phyloP scores from a whole-genome alignment of 2,888 invertebrate species.

The Agrochola lota region DNA sequence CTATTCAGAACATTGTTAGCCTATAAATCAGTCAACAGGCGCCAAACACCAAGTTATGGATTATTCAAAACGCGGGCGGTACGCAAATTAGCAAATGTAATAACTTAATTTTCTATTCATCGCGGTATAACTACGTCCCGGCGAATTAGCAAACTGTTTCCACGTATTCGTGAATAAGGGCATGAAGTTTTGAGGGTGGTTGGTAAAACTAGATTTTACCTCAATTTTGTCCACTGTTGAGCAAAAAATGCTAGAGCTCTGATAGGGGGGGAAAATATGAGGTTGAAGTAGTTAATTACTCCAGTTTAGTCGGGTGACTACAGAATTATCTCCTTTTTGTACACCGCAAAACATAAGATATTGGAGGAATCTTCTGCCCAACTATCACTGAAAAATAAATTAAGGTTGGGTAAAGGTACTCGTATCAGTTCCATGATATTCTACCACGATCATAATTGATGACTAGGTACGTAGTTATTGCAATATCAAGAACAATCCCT shows the following conservation, averaged over 20 bases:
- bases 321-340: neutral
- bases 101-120: slow-evolving; percentile 66
- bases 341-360: no score
- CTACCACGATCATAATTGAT: neutral
- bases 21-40: slow-evolving; percentile 35
- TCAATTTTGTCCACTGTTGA: neutral
- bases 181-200: neutral
- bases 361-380: neutral
- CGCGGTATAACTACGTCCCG: slow-evolving; percentile 56
- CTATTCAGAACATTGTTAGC: slow-evolving; percentile 6
- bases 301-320: neutral
- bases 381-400: neutral
- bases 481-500: neutral
- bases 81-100: slow-evolving; percentile 62
- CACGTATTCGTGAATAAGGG: slow-evolving; percentile 12
- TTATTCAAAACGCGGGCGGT: slow-evolving; percentile 54
- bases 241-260: neutral
- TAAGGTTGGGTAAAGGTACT: neutral
- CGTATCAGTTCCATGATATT: no score
- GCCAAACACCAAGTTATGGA: slow-evolving; percentile 54
- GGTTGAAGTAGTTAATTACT: neutral
- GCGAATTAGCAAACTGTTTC: slow-evolving; percentile 53
- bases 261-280: neutral
- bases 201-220: neutral
- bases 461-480: neutral